phyloP scores from a whole-genome alignment of 2,113 vertebrate species.

The Thalassoma bifasciatum region DNA sequence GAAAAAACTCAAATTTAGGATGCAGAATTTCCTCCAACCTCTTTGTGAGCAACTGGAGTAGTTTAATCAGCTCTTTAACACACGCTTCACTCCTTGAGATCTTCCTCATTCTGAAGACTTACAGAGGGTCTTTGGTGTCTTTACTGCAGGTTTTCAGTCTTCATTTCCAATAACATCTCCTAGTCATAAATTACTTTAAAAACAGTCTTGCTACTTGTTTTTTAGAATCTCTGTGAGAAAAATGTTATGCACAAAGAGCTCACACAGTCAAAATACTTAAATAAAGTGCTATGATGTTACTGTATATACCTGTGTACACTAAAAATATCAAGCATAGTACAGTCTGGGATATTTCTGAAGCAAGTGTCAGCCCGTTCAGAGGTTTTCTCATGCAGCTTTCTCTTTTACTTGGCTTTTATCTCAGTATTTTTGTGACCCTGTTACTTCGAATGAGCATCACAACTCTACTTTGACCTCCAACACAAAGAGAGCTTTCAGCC shows the following conservation, averaged over 20 bases:
- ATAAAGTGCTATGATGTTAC: too few species aligned
- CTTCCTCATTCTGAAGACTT: background rate
- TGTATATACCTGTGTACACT: too few species aligned
- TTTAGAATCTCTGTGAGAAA: background rate
- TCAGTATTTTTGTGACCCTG: background rate
- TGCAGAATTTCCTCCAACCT: background rate
- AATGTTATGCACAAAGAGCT: background rate
- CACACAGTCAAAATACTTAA: too few species aligned
- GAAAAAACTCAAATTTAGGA: background rate
- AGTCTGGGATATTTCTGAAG: too few species aligned
- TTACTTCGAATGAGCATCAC: background rate
- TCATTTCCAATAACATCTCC: background rate
- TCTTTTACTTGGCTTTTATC: background rate
- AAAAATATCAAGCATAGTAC: too few species aligned
- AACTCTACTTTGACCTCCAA: constrained; percentile 10
- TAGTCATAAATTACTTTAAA: background rate
- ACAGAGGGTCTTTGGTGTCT: background rate
- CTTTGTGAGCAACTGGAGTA: background rate
- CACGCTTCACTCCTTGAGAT: background rate
- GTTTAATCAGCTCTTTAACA: background rate
- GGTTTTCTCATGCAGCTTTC: background rate
- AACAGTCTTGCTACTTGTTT: background rate
- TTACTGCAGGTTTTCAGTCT: background rate
- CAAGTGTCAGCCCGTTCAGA: background rate
- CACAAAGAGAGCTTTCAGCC: constrained; percentile 12